Conservation (phyloP, 1,140 invertebrate species). For the Pachyrhynchus sulphureomaculatus region DNA sequence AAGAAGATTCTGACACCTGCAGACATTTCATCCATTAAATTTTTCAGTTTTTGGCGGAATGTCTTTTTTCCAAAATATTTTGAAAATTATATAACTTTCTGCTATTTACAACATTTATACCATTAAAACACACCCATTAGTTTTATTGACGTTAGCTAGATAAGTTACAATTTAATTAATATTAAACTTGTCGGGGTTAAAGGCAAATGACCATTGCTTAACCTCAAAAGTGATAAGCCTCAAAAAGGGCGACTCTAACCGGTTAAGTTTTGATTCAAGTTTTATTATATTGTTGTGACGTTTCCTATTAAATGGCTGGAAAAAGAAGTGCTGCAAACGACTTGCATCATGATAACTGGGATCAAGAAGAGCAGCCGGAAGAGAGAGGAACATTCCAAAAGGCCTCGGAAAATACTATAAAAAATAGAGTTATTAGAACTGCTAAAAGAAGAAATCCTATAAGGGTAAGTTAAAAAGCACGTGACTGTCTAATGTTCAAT, state of each 20-base stretch:
- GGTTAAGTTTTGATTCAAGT: background rate
- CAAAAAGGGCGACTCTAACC: background rate
- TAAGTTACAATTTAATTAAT: background rate
- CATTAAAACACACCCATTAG: background rate
- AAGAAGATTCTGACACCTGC: background rate
- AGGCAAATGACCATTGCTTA: background rate
- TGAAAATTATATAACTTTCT: background rate
- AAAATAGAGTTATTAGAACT: constrained; percentile 74
- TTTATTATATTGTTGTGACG: background rate
- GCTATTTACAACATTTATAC: background rate
- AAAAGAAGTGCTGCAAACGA: constrained; percentile 77
- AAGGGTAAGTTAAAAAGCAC: constrained; percentile 21
- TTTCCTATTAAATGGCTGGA: constrained; percentile 60
- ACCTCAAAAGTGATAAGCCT: constrained; percentile 4
- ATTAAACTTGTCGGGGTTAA: background rate
- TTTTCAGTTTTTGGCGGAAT: constrained; percentile 8
- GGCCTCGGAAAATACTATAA: constrained; percentile 69
- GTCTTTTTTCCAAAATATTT: background rate
- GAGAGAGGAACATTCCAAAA: constrained; percentile 71
- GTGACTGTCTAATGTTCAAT: background rate
- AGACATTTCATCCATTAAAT: background rate
- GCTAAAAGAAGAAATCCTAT: constrained; percentile 65
- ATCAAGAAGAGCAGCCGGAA: constrained; percentile 79
- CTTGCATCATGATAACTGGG: constrained; percentile 90
- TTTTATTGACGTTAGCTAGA: background rate